A percentile compares a stretch with the other conserved stretches of the same genome.
These are phyloP conservation scores for Zenarchopterus dispar DNA, from an alignment of 2,797 vertebrate genomes.

Conservation along the genomic window DNA sequence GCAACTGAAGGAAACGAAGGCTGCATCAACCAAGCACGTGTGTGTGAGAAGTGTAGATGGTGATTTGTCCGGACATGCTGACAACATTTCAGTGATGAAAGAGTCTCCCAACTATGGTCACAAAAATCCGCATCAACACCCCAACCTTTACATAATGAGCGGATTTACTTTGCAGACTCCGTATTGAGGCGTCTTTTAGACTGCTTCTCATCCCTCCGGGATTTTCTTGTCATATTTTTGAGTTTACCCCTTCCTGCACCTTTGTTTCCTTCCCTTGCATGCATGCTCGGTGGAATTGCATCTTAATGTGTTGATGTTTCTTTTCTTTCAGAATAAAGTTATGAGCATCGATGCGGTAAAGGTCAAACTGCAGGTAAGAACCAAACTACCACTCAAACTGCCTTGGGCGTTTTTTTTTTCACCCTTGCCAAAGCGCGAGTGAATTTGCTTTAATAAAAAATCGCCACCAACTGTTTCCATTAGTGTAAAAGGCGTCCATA, in stretches of 20 bases:
- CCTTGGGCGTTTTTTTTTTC: neutral
- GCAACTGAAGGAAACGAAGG: constrained; percentile 55
- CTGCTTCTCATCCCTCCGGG: neutral
- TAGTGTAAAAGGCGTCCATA: constrained; percentile 13
- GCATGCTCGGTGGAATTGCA: neutral
- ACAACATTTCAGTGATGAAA: constrained; percentile 19
- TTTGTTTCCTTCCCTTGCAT: neutral
- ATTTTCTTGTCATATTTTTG: neutral
- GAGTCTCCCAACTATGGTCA: neutral
- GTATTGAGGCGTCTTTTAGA: neutral
- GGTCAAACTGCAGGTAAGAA: constrained; percentile 78
- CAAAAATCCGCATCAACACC: too few species aligned
- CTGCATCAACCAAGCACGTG: constrained; percentile 18
- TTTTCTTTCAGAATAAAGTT: constrained; percentile 78
- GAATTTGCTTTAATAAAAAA: constrained; percentile 17
- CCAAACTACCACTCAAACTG: neutral
- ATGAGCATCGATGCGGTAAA: constrained; percentile 74
- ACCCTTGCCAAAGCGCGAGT: neutral
- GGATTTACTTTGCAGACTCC: too few species aligned
- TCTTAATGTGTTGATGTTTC: neutral
- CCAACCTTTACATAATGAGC: too few species aligned
- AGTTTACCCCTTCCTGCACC: neutral
- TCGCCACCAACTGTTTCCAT: constrained; percentile 15
- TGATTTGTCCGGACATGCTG: neutral
- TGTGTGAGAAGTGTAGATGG: constrained; percentile 13